Percentiles rank a stretch among this genome's conserved stretches.
phyloP scores from a whole-genome alignment of 2,113 vertebrate species.

The Pterophyllum scalare region DNA sequence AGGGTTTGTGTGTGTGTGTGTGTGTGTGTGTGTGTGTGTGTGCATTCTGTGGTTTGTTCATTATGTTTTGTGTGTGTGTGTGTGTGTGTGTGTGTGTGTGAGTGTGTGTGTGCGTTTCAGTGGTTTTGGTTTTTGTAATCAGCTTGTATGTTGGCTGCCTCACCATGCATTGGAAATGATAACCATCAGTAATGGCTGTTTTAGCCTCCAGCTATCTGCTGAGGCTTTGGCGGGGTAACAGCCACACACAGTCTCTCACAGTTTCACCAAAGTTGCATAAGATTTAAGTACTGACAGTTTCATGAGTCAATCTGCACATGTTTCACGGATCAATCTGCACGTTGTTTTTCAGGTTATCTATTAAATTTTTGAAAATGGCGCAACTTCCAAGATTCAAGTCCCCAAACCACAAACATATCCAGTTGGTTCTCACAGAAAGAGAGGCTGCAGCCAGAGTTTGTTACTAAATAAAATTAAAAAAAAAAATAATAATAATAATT shows the following conservation, averaged over 20 bases:
- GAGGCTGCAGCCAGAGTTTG: neutral
- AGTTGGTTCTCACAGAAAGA: neutral
- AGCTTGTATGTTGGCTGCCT: slow-evolving; percentile 68
- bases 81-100: neutral
- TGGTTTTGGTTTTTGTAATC: slow-evolving; percentile 70
- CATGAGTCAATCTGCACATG: neutral
- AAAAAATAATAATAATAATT: neutral
- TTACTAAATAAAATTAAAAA: neutral
- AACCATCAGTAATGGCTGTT: slow-evolving; percentile 63
- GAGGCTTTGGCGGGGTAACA: slow-evolving; percentile 46
- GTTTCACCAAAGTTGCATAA: neutral
- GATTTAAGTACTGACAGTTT: neutral
- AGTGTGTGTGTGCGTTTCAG: slow-evolving; percentile 4
- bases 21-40: neutral
- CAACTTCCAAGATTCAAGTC: neutral
- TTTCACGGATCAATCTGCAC: neutral
- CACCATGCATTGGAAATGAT: slow-evolving; percentile 52
- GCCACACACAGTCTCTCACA: neutral
- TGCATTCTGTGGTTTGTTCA: slow-evolving; percentile 13
- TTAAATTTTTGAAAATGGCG: neutral
- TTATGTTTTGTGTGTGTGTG: slow-evolving; percentile 13
- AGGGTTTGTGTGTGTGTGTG: slow-evolving; percentile 1
- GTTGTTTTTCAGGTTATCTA: neutral
- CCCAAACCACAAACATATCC: neutral
- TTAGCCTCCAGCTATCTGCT: slow-evolving; percentile 57